Evolutionary conservation across 2,888 invertebrate species (phyloP), one percentile per base, ranked within the genome.

Genomic region (Mesodorylaimus sp.): DNA sequence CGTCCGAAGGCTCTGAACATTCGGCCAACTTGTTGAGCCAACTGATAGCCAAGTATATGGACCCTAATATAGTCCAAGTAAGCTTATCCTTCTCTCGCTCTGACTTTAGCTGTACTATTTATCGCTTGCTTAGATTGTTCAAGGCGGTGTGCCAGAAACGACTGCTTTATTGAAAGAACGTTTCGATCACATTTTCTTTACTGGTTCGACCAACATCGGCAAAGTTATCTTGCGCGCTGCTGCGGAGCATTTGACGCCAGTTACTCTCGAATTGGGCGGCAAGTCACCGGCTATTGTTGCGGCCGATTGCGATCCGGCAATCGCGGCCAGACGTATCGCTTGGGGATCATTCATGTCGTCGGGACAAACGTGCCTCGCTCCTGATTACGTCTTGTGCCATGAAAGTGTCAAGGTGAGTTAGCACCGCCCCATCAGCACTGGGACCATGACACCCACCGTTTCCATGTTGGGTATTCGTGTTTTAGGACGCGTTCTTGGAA

Each of bases 131-230:
- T 55, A 76, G 79, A 79, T 91, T 1, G 73, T 87, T 1, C 73
- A 76, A 50, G 95, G 89, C 2, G 91, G 85, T 37, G 75, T 85
- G 1, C 69, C 76, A 25, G 89, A 87, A 68, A 88, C 91, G 0
- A 78, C 81, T 0, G 81, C 82, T 59, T 71, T 95, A 13, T 70
- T 95, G 29, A 80, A 82, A 60, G 77, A 89, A 64, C 78, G 77
- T 64, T 95, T 89, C 66, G 95, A 97, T 71, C 87, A 89, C 64
- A 91, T 97, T 56, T 88, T 95, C 73, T 89, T 81, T 69, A 97
- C 95, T 0, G 95, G 75, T 3, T 66, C 66, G 54, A 60, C 63
- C 10, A 46, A 50, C 5, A 66, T 70, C 3, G 71, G 65, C 1
- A 66, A 65, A 70, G 80, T 88, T 50, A 75, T 97, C 1, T 81